Percentiles rank a stretch among this genome's conserved stretches.
phyloP scores from a whole-genome alignment of 53 echinoderm and acorn worm genomes.

The Antedon mediterranea region DNA sequence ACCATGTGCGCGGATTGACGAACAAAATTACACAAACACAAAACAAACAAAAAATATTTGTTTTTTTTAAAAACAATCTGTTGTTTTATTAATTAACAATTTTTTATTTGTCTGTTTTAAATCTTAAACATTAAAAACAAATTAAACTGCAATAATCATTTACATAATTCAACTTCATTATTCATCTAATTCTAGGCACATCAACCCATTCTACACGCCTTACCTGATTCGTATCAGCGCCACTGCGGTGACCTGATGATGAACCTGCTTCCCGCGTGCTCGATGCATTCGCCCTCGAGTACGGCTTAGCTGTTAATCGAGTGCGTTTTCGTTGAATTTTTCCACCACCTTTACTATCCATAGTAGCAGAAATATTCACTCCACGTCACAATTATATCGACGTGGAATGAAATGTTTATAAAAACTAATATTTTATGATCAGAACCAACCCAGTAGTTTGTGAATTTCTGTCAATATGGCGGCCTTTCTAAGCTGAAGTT shows the following conservation, averaged over 20 bases:
- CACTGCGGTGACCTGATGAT: not conserved
- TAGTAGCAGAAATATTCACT: constrained; percentile 29
- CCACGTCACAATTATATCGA: constrained; percentile 26
- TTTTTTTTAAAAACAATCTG: too few relatives aligned
- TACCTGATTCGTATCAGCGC: not conserved
- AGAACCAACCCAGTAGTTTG: constrained; percentile 13
- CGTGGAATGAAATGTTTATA: not conserved
- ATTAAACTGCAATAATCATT: too few relatives aligned
- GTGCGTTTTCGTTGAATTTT: constrained; percentile 82
- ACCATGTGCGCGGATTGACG: too few relatives aligned
- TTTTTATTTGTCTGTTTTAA: too few relatives aligned
- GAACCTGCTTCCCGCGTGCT: constrained; percentile 3
- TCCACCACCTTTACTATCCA: constrained; percentile 86
- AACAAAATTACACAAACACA: too few relatives aligned
- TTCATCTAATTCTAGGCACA: not conserved
- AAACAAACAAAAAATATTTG: too few relatives aligned
- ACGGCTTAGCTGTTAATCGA: constrained; percentile 59
- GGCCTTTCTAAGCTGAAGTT: constrained; percentile 61
- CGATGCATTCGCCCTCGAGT: constrained; percentile 56
- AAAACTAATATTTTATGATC: constrained; percentile 16
- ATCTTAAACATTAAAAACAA: too few relatives aligned
- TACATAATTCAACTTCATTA: not conserved
- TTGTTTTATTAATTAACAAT: too few relatives aligned
- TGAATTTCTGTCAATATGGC: constrained; percentile 56
- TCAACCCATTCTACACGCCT: not conserved